Evolutionary conservation across 1,140 invertebrate species (phyloP).

Genomic region (Hyles vespertilio): DNA sequence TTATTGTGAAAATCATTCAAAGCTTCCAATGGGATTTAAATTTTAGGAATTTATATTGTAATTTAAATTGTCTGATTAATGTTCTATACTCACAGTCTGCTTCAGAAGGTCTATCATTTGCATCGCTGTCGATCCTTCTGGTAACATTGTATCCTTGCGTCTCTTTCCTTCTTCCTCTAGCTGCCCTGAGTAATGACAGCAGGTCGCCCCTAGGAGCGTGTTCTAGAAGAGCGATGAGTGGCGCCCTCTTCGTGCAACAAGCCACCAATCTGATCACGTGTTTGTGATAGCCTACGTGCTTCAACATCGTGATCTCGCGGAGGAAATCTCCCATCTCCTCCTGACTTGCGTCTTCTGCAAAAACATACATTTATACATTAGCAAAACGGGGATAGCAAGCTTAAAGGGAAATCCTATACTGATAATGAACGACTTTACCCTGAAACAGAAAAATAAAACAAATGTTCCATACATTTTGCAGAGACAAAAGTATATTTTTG

Average conservation of each 20-base stretch:
- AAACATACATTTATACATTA: not conserved
- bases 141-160: constrained; percentile 20
- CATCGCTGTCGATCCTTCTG: constrained; percentile 27
- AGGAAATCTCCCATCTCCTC: constrained; percentile 82
- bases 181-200: constrained; percentile 76
- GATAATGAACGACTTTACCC: no score
- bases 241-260: constrained; percentile 83
- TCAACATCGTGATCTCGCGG: constrained; percentile 87
- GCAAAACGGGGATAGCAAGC: no score
- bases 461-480: no score
- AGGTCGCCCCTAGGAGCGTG: constrained; percentile 88
- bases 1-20: no score
- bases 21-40: no score
- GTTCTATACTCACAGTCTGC: constrained; percentile 50
- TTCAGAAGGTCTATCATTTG: constrained; percentile 43
- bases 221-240: constrained; percentile 85
- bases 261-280: constrained; percentile 88
- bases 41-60: no score
- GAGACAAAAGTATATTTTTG: no score
- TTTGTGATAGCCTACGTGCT: constrained; percentile 84
- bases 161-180: constrained; percentile 42
- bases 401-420: no score
- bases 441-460: no score
- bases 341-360: constrained; percentile 65
- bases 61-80: no score